These are phyloP conservation scores for Fragum whitleyi DNA, from an alignment of 2,888 invertebrate species.

Conservation along the genomic window DNA sequence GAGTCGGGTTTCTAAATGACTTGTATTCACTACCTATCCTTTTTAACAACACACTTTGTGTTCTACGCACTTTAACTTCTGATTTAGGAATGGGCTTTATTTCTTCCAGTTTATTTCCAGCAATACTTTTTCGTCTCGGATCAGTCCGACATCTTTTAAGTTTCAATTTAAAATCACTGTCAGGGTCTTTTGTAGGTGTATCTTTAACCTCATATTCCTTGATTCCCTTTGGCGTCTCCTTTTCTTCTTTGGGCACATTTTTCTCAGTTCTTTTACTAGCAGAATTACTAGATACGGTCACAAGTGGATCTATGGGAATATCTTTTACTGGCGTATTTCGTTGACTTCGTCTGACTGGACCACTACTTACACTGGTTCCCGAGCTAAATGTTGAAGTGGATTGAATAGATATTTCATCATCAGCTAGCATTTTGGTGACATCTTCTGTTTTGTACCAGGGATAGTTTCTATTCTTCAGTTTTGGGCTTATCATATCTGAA, in stretches of 20 bases:
- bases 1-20: constrained; percentile 70
- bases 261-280: background rate
- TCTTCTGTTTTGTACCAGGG: constrained; percentile 65
- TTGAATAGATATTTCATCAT: constrained; percentile 57
- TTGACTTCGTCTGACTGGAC: constrained; percentile 33
- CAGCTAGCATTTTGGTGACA: constrained; percentile 69
- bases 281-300: background rate
- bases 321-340: constrained; percentile 40
- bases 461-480: constrained; percentile 44
- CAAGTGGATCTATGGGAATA: background rate
- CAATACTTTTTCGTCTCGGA: constrained; percentile 62
- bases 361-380: constrained; percentile 19
- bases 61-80: constrained; percentile 52
- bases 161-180: constrained; percentile 17
- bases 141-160: constrained; percentile 68
- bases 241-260: background rate
- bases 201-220: background rate
- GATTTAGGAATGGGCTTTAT: constrained; percentile 34
- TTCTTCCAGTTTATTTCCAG: constrained; percentile 25
- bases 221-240: background rate
- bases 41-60: constrained; percentile 64
- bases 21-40: constrained; percentile 62
- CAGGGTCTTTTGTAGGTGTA: background rate
- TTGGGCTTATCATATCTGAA: constrained; percentile 54
- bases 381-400: constrained; percentile 38